These are phyloP conservation scores for Aphis gossypii DNA, from an alignment of 1,140 invertebrate genomes.

Conservation along the genomic window DNA sequence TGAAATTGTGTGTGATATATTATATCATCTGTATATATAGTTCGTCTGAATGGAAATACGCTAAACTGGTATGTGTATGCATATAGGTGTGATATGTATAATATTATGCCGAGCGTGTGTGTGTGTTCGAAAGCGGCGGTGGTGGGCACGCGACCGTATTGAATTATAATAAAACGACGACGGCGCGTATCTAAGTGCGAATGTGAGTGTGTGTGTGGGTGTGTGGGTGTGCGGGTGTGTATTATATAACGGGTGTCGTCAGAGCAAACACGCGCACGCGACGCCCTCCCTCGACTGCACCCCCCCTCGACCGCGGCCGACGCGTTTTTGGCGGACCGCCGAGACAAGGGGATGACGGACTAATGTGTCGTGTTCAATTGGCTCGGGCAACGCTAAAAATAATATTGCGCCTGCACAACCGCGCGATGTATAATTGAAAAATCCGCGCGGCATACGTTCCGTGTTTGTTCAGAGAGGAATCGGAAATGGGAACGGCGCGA, in stretches of 20 bases:
- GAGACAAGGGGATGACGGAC: slow-evolving; percentile 28
- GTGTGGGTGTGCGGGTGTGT: neutral
- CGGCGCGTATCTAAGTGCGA: neutral
- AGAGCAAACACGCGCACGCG: slow-evolving; percentile 52
- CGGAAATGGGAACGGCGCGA: neutral
- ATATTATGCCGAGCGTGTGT: neutral
- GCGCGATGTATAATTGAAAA: slow-evolving; percentile 44
- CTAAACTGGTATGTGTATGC: neutral
- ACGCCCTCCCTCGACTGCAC: neutral
- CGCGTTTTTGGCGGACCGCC: neutral
- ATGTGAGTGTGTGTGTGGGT: neutral
- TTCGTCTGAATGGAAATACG: neutral
- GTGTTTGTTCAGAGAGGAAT: slow-evolving; percentile 47
- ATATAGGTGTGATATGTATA: neutral
- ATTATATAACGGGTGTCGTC: slow-evolving; percentile 20
- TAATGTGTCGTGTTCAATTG: slow-evolving; percentile 43
- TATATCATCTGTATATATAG: neutral
- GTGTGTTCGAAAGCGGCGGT: neutral
- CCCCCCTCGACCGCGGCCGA: too few species aligned
- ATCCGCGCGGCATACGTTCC: slow-evolving; percentile 42
- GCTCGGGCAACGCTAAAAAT: slow-evolving; percentile 37
- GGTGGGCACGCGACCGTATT: slow-evolving; percentile 43
- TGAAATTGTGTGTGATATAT: neutral
- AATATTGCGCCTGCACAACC: neutral
- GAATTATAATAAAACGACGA: slow-evolving; percentile 49